Base-by-base conservation (phyloP, 2,113 vertebrate species). In the Psilopsiagon aurifrons region DNA sequence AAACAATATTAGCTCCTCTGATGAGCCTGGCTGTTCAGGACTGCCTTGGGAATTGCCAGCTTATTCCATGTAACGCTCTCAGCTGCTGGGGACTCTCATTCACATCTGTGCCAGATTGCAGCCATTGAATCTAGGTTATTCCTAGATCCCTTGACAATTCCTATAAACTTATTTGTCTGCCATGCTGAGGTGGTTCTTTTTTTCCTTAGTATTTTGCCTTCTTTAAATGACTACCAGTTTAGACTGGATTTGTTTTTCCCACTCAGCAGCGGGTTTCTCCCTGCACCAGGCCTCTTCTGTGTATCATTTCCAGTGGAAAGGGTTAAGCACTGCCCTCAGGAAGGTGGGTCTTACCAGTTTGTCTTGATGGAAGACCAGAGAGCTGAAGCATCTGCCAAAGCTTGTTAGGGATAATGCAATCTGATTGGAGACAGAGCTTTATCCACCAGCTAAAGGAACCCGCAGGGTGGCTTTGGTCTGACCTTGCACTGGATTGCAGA, bases 331-430 rank as follows among this genome's bases (percentile, higher is more conserved):
- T 91, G 75, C 87, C 46, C 77, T 86, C 1, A 9, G 73, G 77
- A 92, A 86, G 54, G 44, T 52, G 75, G 73, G 20, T 69, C 76
- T 69, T 25, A 52, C 80, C 59, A 17, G 54, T 81, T 59, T 63
- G 78, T 69, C 75, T 37, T 5, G 73, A 35, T 63, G 88, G 92
- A 92, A 86, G 25, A 91, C 83, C 83, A 83, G 88, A 74, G 87
- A 44, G 86, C 86, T 69, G 93, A 57, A 92, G 93, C 17, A 3
- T 80, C 86, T 96, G 97, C 90, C 96, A 85, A 76, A 69, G 86
- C 90, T 96, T 23, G 6, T 97, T 96, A 96, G 92, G 82, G 89
- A 64, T 94, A 95, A 95, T 91, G 95, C 94, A 67, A 41, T 59
- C 74, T 84, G 96, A 97, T 16, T 1, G 29, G 64, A 90, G 82